Base-by-base conservation (phyloP, 2,113 vertebrate species). In the Pleuronectes platessa region DNA sequence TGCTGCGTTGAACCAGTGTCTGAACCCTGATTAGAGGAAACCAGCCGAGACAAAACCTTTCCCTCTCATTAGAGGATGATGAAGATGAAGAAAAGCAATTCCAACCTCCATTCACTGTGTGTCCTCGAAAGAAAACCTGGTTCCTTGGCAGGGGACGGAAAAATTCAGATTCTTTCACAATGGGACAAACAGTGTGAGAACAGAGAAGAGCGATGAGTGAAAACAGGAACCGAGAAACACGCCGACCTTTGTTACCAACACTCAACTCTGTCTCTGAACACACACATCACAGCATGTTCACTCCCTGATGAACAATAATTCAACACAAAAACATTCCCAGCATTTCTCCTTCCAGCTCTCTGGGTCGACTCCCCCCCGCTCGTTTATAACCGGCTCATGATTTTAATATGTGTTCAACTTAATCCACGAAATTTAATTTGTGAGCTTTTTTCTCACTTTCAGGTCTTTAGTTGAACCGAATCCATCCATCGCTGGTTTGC, bases 161-260 rank as follows among this genome's bases (percentile, higher is more conserved):
- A 53, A 8, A 53, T 3, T 21, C 47, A 20, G 10, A 24, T 56
- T 56, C 11, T 21, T 56, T 4, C 1, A 27, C 12, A 20, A 74
- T 8, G 14, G 3, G 5, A 27, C 0, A 31, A 69, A 61, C 24
- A 21, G 2, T 5, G 7, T 9, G 47, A 76, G 11, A 68, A 9
- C n/a, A 40, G 12, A 63, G 45, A 13, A 63, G 61, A 54, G 40
- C 4, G 26, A 15, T n/a, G 23, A 4, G 2, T 0, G 5, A 42
- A 82, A 89, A 83, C 75, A 80, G 88, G 79, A 91, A 90, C 53
- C 0, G 9, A 87, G 47, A 80, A 67, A 23, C 65, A 65, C 11
- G 4, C 0, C 23, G 61, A 81, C 78, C 68, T 81, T 77, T 68
- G 63, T 56, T 8, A 20, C 10, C 24, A 67, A 71, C 31, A 3